Evolutionary conservation across 2,113 vertebrate genomes (phyloP), one percentile per base, ranked within the genome.

Genomic region (Chrysochloris asiatica): DNA sequence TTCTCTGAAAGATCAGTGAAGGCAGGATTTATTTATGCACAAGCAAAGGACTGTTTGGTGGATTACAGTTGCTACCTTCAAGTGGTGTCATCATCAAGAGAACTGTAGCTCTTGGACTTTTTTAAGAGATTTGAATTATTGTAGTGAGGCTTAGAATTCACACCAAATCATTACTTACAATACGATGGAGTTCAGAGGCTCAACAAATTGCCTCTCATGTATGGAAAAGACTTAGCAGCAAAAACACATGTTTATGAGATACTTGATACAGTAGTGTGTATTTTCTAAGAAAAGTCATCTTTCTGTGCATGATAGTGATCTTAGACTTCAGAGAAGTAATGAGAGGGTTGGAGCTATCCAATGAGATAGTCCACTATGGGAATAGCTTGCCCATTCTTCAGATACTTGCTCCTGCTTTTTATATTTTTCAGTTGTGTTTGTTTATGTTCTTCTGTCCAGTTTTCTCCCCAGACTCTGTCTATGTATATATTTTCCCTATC

Each of bases 121-220:
- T 45, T 38, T 84, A 28, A 86, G 75, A 50, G 17, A 67, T 92
- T 91, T 61, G 81, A 77, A 47, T 76, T 41, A 48, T 47, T 89
- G 71, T 24, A 76, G 11, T 41, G 48, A 21, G n/a, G 22, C 8
- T 8, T 88, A 45, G 59, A 71, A 45, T 76, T 93, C 65, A 69
- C 4, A 76, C 69, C 41, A 80, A 65, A 91, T 86, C n/a, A 89
- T 50, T 28, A 50, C 50, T 80, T 56, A 83, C n/a, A 72, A 48
- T 48, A 52, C 75, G 75, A 54, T 61, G 30, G 83, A 91, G 50
- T 80, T 83, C 77, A 76, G 76, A 59, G 26, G 19, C 56, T 91
- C 48, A 77, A 65, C 75, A 73, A 86, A 78, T 83, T 76, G 56
- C 13, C 19, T 0, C 50, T 63, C 86, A 47, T 87, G 6, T 45